phyloP scores from a whole-genome alignment of 2,113 vertebrate species.

The Daboia siamensis region DNA sequence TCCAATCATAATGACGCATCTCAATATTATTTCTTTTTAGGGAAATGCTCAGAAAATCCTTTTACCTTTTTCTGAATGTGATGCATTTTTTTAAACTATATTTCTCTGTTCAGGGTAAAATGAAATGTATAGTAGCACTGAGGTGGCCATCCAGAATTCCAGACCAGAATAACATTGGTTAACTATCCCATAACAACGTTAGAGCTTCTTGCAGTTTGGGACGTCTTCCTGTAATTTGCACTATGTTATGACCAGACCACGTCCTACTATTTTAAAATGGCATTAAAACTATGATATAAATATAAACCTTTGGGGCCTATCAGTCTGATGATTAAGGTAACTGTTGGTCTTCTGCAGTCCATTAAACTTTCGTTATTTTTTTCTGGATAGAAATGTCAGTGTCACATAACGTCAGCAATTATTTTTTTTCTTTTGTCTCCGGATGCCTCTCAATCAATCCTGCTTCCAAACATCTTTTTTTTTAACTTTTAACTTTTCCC shows the following conservation, averaged over 20 bases:
- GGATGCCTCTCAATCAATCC: not conserved
- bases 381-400: not conserved
- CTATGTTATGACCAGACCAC: not conserved
- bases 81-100: not conserved
- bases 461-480: not conserved
- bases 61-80: slow-evolving; percentile 34
- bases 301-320: not conserved
- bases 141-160: not conserved
- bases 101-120: not conserved
- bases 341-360: not conserved
- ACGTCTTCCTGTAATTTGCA: too few species aligned
- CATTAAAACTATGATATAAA: too few species aligned
- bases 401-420: not conserved
- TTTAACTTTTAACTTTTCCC: not conserved
- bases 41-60: not conserved
- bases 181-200: not conserved
- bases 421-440: not conserved
- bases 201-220: not conserved
- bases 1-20: not conserved
- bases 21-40: slow-evolving; percentile 31
- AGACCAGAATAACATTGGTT: not conserved
- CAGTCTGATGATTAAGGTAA: not conserved
- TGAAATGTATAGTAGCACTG: not conserved
- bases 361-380: not conserved
- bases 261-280: not conserved